A percentile compares a stretch with the other conserved stretches of the same genome.
Conservation (phyloP, 53 echinoderm and acorn worm species). For the Echinarachnius parma region DNA sequence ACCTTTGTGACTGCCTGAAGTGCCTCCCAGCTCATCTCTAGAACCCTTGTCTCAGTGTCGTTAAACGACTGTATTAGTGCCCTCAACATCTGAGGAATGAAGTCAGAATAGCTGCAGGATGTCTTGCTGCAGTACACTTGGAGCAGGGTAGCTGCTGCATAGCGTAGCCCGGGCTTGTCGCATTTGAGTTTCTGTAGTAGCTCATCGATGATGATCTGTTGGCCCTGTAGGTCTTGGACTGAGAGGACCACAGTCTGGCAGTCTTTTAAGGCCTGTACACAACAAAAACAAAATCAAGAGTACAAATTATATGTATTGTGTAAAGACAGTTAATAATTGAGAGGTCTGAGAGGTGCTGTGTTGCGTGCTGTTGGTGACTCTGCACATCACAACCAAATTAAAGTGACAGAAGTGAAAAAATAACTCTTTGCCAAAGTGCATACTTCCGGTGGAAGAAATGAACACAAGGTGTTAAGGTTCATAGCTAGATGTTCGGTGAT, state of each 20-base stretch:
- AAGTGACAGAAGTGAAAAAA: too few species aligned
- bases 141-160: slow-evolving; percentile 82
- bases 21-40: slow-evolving; percentile 83
- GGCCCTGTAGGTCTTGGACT: slow-evolving; percentile 78
- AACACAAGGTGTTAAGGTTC: too few species aligned
- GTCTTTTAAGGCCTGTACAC: slow-evolving; percentile 86
- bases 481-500: too few species aligned
- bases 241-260: slow-evolving; percentile 95
- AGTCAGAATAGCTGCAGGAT: slow-evolving; percentile 72
- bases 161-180: slow-evolving; percentile 67
- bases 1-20: slow-evolving; percentile 94
- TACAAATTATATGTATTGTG: too few species aligned
- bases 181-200: slow-evolving; percentile 72
- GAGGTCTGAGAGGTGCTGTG: too few species aligned
- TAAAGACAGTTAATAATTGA: too few species aligned
- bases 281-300: too few species aligned
- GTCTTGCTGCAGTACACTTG: slow-evolving; percentile 87
- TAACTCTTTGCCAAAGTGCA: too few species aligned
- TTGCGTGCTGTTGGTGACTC: too few species aligned
- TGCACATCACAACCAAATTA: too few species aligned
- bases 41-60: slow-evolving; percentile 62
- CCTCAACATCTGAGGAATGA: slow-evolving; percentile 71
- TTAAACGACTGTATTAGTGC: slow-evolving; percentile 78
- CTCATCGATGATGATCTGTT: slow-evolving; percentile 89
- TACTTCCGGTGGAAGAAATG: too few species aligned